Base-by-base conservation (phyloP, 2,797 vertebrate species). In the Lagodon rhomboides region DNA sequence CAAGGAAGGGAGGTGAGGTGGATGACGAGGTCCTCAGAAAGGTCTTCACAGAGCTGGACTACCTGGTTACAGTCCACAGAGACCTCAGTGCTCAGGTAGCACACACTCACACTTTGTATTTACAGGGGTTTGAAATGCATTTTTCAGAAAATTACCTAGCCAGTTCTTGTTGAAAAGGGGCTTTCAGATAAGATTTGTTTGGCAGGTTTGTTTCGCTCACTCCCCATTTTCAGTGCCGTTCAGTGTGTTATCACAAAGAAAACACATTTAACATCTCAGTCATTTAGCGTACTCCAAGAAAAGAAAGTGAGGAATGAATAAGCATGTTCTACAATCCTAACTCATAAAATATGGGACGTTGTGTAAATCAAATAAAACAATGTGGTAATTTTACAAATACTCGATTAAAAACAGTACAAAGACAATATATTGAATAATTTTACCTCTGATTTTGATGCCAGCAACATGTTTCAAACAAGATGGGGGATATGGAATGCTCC, bases 1-100 rank as follows among this genome's bases (percentile, higher is more conserved):
- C 94, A 12, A 96, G 98, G 5, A 91, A 96, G 2, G 98, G 98
- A 12, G 98, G 98, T 0, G 96, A 98, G 20, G 97, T 98, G 84
- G 98, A 99, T 75, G 96, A 96, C 8, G 91, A 93, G 75, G 94
- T 96, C 4, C 93, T 99, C 25, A 93, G 96, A 73, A 91, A 92
- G 79, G 95, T 99, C 58, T 97, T 99, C 78, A 95, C 93, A 15
- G 96, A 96, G 56, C 91, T 99, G 75, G 96, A 97, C n/a, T 99
- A 97, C 82, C 51, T 30, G 17, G 96, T 99, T 51, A 91, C 86
- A 4, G 89, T 97, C 30, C 80, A 83, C 0, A 92, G 91, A 75
- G 93, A 99, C 91, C 96, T 96, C 55, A 97, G 96, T 10, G 96
- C 95, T 64, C 95, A 97, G 96, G 98, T 99, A 68, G 80, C 47